These are phyloP conservation scores for Melanchra persicariae DNA, from an alignment of 2,888 invertebrate species.

Conservation along the genomic window DNA sequence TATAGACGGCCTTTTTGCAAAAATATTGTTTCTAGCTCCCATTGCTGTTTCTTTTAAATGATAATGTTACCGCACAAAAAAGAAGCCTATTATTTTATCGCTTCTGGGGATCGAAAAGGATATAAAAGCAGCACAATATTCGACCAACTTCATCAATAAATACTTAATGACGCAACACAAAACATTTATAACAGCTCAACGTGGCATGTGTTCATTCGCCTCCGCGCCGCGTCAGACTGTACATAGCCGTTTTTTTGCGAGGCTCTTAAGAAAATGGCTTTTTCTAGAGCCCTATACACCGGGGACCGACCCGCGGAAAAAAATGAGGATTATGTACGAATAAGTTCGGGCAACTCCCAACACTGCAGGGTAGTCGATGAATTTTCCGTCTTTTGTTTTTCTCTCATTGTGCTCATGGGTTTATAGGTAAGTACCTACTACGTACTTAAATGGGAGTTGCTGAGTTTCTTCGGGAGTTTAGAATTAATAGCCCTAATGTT, in stretches of 20 bases:
- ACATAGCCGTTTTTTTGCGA: slow-evolving; percentile 57
- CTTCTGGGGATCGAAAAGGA: slow-evolving; percentile 14
- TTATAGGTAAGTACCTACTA: slow-evolving; percentile 34
- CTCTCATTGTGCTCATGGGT: slow-evolving; percentile 44
- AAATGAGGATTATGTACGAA: slow-evolving; percentile 63
- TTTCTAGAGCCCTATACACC: slow-evolving; percentile 64
- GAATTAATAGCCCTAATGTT: slow-evolving; percentile 49
- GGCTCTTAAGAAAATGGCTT: slow-evolving; percentile 67
- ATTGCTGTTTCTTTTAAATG: neutral
- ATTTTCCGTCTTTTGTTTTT: slow-evolving; percentile 59
- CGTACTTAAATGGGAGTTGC: slow-evolving; percentile 54
- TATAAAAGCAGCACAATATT: slow-evolving; percentile 5
- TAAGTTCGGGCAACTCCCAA: slow-evolving; percentile 59
- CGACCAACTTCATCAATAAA: slow-evolving; percentile 23
- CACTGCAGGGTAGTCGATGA: slow-evolving; percentile 55
- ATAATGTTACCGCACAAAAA: neutral
- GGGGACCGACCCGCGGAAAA: slow-evolving; percentile 62
- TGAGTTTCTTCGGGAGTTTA: slow-evolving; percentile 44
- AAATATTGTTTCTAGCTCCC: too few relatives aligned
- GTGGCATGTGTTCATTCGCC: slow-evolving; percentile 27
- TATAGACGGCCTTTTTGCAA: too few relatives aligned
- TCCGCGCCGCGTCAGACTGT: slow-evolving; percentile 32
- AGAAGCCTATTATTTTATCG: slow-evolving; percentile 8
- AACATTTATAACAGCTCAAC: slow-evolving; percentile 37
- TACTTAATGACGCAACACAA: slow-evolving; percentile 28